Evolutionary conservation across 2,113 vertebrate species (phyloP).

Genomic region (Drymodes brunneopygia): DNA sequence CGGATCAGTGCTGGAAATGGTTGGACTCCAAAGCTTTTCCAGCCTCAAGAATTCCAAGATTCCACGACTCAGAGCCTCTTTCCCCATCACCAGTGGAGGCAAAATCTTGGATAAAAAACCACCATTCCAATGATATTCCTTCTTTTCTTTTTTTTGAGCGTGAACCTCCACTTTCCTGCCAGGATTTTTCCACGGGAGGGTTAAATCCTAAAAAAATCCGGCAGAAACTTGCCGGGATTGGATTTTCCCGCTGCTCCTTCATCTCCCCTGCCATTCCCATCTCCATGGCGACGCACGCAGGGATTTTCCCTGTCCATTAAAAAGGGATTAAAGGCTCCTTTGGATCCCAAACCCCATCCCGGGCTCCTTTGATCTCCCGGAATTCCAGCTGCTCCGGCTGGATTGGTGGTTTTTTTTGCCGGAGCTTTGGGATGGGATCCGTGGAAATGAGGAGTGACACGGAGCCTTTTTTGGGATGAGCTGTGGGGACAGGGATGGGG

Average conservation of each 20-base stretch:
- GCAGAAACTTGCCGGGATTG: neutral
- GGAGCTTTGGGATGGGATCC: neutral
- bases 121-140: neutral
- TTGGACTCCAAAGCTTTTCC: neutral
- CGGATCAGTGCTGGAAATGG: neutral
- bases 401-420: neutral
- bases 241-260: neutral
- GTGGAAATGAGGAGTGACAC: neutral
- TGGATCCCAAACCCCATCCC: neutral
- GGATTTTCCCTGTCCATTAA: neutral
- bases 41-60: neutral
- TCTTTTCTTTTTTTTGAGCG: neutral
- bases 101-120: neutral
- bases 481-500: accelerated
- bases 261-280: neutral
- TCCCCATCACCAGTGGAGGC: accelerated
- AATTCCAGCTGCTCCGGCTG: neutral
- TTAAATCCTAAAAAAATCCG: neutral
- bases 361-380: neutral
- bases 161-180: neutral
- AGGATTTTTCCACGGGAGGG: neutral
- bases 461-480: neutral
- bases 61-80: neutral
- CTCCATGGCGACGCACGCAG: neutral
- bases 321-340: neutral